A percentile compares a stretch with the other conserved stretches of the same genome.
These are phyloP conservation scores for Hyppa rectilinea DNA, from an alignment of 2,888 invertebrate species.

Conservation along the genomic window DNA sequence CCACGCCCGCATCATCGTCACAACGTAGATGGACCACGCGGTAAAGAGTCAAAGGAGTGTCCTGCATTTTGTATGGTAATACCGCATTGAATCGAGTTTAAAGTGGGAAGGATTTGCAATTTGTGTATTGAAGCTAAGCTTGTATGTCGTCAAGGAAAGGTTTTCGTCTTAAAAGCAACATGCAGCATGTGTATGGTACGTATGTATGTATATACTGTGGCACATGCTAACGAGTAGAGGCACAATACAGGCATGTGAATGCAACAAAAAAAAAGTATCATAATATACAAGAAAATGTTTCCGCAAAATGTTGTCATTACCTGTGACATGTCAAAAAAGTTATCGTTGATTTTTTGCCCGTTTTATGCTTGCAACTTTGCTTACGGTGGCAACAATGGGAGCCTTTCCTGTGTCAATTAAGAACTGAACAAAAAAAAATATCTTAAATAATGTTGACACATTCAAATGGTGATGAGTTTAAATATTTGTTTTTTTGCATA, in stretches of 20 bases:
- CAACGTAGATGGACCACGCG: slow-evolving; percentile 21
- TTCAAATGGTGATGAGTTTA: not conserved
- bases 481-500: slow-evolving; percentile 15
- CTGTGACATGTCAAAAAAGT: no score
- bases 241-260: no score
- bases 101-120: not conserved
- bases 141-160: not conserved
- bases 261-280: no score
- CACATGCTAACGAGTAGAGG: no score
- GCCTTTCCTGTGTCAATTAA: no score
- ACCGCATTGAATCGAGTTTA: not conserved
- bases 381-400: no score
- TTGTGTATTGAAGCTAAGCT: not conserved
- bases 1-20: slow-evolving; percentile 44
- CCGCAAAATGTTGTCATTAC: no score
- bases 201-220: not conserved
- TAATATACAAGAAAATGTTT: no score
- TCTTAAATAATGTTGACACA: not conserved
- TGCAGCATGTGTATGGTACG: not conserved
- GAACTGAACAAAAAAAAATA: not conserved
- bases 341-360: no score
- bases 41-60: slow-evolving; percentile 33
- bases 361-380: no score
- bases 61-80: slow-evolving; percentile 30
- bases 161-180: not conserved